Evolutionary conservation across 2,797 vertebrate species (phyloP).

Genomic region (Fratercula arctica): DNA sequence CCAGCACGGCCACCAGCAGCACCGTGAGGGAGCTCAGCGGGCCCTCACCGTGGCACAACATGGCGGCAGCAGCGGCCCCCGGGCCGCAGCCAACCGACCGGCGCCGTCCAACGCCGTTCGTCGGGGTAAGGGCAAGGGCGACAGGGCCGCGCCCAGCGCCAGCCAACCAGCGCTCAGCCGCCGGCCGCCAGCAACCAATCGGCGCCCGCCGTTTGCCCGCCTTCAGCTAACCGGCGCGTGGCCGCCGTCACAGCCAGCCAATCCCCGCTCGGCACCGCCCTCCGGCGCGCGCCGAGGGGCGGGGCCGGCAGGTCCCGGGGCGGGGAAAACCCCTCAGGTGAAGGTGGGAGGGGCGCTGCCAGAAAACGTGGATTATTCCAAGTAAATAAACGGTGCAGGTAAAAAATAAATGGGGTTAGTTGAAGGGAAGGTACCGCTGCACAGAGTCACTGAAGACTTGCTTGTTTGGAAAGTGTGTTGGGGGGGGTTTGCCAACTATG

Average conservation of each 20-base stretch:
- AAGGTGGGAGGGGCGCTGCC: rapidly evolving
- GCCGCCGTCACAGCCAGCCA: background rate
- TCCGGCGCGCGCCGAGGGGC: background rate
- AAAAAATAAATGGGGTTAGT: rapidly evolving
- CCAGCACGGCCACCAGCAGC: conserved; percentile 77
- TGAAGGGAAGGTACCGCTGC: background rate
- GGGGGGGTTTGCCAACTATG: no score
- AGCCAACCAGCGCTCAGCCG: background rate
- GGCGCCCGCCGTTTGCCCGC: background rate
- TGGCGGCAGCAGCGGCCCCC: background rate
- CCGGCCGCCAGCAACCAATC: background rate
- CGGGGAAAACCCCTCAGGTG: rapidly evolving
- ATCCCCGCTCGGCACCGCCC: background rate
- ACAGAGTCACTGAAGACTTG: rapidly evolving
- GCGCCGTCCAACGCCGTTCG: background rate
- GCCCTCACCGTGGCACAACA: conserved; percentile 83
- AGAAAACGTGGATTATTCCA: rapidly evolving
- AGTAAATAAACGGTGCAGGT: background rate
- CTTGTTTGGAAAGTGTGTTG: rapidly evolving
- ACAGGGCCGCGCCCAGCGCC: background rate
- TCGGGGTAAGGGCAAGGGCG: background rate
- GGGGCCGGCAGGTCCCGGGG: rapidly evolving
- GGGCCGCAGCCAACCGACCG: background rate
- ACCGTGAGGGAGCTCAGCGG: conserved; percentile 76
- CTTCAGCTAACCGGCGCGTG: background rate